Evolutionary conservation across 1,140 invertebrate species (phyloP).

Genomic region (Stenopsyche tienmushanensis): DNA sequence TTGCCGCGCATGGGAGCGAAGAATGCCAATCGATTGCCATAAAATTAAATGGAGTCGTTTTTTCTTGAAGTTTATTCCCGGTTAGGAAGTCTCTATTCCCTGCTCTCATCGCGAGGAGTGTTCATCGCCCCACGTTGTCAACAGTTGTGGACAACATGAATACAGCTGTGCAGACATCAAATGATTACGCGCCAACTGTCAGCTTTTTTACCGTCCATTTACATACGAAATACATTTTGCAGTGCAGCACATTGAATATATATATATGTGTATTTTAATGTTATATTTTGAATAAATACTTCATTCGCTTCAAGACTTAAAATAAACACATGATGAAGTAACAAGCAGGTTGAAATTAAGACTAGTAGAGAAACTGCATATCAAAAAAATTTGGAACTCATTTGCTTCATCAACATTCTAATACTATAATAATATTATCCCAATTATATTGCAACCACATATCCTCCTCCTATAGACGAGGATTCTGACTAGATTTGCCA

Average conservation of each 20-base stretch:
- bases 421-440: neutral
- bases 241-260: neutral
- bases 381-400: neutral
- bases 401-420: neutral
- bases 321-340: neutral
- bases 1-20: too few species aligned
- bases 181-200: constrained; percentile 40
- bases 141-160: neutral
- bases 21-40: too few species aligned
- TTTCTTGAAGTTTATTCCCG: too few species aligned
- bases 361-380: neutral
- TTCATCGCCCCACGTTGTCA: constrained; percentile 9
- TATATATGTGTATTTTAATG: neutral
- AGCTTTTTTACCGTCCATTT: constrained; percentile 36
- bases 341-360: neutral
- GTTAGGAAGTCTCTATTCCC: too few species aligned
- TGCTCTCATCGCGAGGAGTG: too few species aligned
- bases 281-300: neutral
- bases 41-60: too few species aligned
- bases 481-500: neutral
- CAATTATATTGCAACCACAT: neutral
- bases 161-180: constrained; percentile 35
- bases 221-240: constrained; percentile 31
- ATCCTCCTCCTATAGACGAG: neutral
- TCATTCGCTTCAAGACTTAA: neutral